phyloP scores from a whole-genome alignment of 2,797 vertebrate genomes.

The Geotrypetes seraphini region DNA sequence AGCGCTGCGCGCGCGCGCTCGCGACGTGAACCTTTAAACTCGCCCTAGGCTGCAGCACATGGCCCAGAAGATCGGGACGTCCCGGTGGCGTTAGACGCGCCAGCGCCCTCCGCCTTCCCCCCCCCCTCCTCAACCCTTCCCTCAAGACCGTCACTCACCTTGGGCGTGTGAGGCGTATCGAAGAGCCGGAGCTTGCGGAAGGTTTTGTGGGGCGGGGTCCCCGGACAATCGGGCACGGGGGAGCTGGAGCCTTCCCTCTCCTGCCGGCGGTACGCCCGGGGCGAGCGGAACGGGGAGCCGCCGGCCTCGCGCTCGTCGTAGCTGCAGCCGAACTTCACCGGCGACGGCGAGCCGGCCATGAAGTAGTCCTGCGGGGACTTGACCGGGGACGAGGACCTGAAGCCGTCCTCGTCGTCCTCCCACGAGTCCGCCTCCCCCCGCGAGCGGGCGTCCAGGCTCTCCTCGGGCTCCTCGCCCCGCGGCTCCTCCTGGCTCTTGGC shows the following conservation, averaged over 20 bases:
- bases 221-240: slow-evolving; percentile 74
- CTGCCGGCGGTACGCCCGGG: slow-evolving; percentile 26
- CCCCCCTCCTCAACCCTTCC: no score
- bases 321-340: slow-evolving; percentile 49
- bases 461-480: slow-evolving; percentile 12
- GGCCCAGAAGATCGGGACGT: no score
- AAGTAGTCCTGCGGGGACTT: slow-evolving; percentile 58
- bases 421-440: slow-evolving; percentile 62
- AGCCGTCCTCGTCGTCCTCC: slow-evolving; percentile 73
- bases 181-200: slow-evolving; percentile 89
- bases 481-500: slow-evolving; percentile 36
- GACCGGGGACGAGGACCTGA: slow-evolving; percentile 68
- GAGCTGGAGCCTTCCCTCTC: slow-evolving; percentile 59
- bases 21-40: no score
- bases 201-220: slow-evolving; percentile 91
- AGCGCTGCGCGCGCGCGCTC: no score
- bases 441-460: slow-evolving; percentile 8
- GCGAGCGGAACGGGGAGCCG: slow-evolving; percentile 28
- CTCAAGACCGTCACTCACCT: no score
- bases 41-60: no score
- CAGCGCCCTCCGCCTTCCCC: no score
- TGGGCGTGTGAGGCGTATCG: slow-evolving; percentile 93
- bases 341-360: slow-evolving; percentile 62
- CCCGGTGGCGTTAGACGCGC: no score
- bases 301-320: slow-evolving; percentile 31